A percentile compares a stretch with the other conserved stretches of the same genome.
These are phyloP conservation scores for Prorops nasuta DNA, from an alignment of 1,140 invertebrate species.

Conservation along the genomic window DNA sequence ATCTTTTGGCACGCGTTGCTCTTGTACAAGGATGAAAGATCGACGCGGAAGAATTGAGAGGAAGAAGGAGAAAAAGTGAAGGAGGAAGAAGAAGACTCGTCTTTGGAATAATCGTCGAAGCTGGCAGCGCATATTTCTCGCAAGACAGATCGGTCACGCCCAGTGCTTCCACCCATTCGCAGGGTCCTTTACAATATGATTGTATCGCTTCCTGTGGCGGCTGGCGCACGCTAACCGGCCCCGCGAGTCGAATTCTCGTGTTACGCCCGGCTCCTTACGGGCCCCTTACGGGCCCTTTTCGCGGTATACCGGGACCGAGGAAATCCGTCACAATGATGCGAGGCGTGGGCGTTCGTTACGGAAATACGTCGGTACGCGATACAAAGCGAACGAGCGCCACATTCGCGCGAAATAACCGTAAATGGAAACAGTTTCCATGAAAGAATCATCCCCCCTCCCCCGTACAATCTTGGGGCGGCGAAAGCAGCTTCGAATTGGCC, in stretches of 20 bases:
- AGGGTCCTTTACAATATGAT: no score
- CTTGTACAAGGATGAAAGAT: no score
- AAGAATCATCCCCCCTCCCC: slow-evolving; percentile 6
- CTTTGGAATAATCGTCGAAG: slow-evolving; percentile 18
- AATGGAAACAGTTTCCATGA: slow-evolving; percentile 17
- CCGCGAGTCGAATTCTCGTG: slow-evolving; percentile 33
- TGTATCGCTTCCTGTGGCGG: slow-evolving; percentile 39
- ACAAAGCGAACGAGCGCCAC: slow-evolving; percentile 5
- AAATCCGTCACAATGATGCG: slow-evolving; percentile 42
- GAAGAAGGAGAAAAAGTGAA: background rate
- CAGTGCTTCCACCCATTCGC: no score
- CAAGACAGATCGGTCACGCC: no score
- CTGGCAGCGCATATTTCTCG: no score
- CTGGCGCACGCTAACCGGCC: slow-evolving; percentile 32
- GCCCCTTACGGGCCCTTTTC: slow-evolving; percentile 10
- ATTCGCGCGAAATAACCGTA: background rate
- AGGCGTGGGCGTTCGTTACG: slow-evolving; percentile 36
- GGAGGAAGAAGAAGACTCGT: slow-evolving; percentile 8
- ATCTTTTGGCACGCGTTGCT: no score
- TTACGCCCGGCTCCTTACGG: no score
- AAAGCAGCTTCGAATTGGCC: slow-evolving; percentile 5
- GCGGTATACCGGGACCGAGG: slow-evolving; percentile 31
- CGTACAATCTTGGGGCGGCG: background rate
- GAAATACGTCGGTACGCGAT: slow-evolving; percentile 35
- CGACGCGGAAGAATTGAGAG: no score